Base-by-base conservation (phyloP, 2,113 vertebrate species). In the Oceanodroma tethys region DNA sequence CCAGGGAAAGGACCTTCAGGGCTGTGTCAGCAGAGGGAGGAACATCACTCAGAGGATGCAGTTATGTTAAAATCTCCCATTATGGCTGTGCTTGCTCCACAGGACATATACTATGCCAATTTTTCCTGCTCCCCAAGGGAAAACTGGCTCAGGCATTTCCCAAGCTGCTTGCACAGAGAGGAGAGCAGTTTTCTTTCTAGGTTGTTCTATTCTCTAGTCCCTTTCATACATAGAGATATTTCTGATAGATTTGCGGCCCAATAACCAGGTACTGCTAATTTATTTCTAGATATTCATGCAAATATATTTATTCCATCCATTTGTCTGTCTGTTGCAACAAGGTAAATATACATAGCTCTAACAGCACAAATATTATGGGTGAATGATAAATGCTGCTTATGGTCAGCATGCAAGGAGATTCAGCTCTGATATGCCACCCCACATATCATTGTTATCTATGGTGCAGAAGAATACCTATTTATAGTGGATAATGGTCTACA, bases 191-290 rank as follows among this genome's bases (percentile, higher is more conserved):
- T 78, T 52, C 12, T 59, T 42, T 45, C 45, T 47, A 40, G 3
- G 8, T 3, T 74, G 2, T 7, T 55, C 30, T 42, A 34, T 67
- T 29, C 7, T 40, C 18, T 36, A 10, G 0, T 0, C 2, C 1
- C 1, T 78, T 88, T 73, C 10, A 18, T 23, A 7, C 3, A 7
- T 0, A 60, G 5, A 74, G 4, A 15, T 56, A 67, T 43, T 88
- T 87, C 47, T 71, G n/a, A 25, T 20, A 36, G 25, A 71, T 73
- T 73, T 63, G 11, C 70, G 16, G 8, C 68, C 22, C 4, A 63
- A 48, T n/a, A 83, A 40, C 9, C n/a, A 53, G 19, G 48, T 48
- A 50, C 20, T 45, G 13, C 4, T 68, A 81, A 81, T 62, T 83
- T 84, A 67, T 91, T 88, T 92, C 48, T 52, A 73, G 45, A 86